These are phyloP conservation scores for Myocastor coypus DNA, from an alignment of 2,113 vertebrate genomes.

Conservation along the genomic window DNA sequence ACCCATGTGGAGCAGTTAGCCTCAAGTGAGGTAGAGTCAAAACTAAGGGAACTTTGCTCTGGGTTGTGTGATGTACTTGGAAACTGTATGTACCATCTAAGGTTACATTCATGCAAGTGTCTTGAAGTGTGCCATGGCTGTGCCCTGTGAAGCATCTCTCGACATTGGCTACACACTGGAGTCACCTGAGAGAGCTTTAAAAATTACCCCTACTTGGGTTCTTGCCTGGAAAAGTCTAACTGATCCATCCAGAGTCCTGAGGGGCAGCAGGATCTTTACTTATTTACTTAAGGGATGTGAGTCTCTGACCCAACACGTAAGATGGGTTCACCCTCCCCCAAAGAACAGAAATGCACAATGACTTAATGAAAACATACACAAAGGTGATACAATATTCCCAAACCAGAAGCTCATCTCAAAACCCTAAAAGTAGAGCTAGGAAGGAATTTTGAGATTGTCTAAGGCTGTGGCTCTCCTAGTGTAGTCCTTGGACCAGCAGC, in stretches of 20 bases:
- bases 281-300: neutral
- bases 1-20: neutral
- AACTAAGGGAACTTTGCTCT: constrained; percentile 17
- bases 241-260: neutral
- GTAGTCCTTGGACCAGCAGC: neutral
- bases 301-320: neutral
- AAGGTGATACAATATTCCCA: neutral
- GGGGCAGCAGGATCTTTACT: neutral
- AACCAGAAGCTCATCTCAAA: neutral
- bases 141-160: neutral
- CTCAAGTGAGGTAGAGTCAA: neutral
- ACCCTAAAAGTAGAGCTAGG: constrained; percentile 3
- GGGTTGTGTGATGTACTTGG: neutral
- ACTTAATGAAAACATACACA: neutral
- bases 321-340: neutral
- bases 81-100: neutral
- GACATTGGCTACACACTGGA: neutral
- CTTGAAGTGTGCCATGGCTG: neutral
- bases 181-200: neutral
- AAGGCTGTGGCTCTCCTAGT: neutral
- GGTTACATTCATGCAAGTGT: neutral
- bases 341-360: neutral
- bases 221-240: neutral
- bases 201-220: neutral
- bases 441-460: neutral